Percentiles rank a stretch among this genome's conserved stretches.
Evolutionary conservation across 2,888 invertebrate species (phyloP).

Genomic region (Tortrix viridana): DNA sequence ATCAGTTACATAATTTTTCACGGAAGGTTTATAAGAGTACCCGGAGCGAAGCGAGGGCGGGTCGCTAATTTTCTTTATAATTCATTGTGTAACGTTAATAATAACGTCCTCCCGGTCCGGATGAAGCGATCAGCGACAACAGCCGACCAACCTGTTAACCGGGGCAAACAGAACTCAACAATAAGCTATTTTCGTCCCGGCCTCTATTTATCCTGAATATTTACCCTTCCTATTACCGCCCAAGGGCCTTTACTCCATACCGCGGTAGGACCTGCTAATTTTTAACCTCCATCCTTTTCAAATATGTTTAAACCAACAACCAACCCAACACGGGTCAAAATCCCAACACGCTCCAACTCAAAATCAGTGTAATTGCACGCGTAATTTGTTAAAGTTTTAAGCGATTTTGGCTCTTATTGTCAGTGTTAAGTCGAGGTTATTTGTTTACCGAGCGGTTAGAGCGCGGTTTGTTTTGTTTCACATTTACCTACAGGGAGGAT

Average conservation of each 20-base stretch:
- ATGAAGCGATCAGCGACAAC: too few relatives aligned
- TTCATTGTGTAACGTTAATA: too few relatives aligned
- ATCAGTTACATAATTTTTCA: too few relatives aligned
- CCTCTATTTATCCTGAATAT: conserved; percentile 30
- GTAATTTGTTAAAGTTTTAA: conserved; percentile 1
- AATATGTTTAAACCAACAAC: conserved; percentile 40
- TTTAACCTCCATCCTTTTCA: conserved; percentile 40
- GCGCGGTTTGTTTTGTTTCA: conserved; percentile 37
- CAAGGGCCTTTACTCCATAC: conserved; percentile 33
- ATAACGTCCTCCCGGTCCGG: too few relatives aligned
- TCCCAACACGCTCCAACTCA: conserved; percentile 12
- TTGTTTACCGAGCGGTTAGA: conserved; percentile 38
- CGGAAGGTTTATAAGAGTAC: too few relatives aligned
- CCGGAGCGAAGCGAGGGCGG: too few relatives aligned
- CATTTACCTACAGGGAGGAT: conserved; percentile 20
- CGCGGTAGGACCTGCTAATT: conserved; percentile 44
- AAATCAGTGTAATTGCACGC: conserved; percentile 6
- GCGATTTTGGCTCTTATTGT: conserved; percentile 26
- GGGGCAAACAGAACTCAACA: conserved; percentile 33
- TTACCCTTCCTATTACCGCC: conserved; percentile 39
- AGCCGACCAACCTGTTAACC: conserved; percentile 29
- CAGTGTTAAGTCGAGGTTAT: conserved; percentile 37
- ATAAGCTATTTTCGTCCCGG: conserved; percentile 37
- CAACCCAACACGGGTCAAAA: conserved; percentile 37
- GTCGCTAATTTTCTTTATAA: too few relatives aligned